Base-by-base conservation (phyloP, 2,797 vertebrate species). In the Gadopsis marmoratus region DNA sequence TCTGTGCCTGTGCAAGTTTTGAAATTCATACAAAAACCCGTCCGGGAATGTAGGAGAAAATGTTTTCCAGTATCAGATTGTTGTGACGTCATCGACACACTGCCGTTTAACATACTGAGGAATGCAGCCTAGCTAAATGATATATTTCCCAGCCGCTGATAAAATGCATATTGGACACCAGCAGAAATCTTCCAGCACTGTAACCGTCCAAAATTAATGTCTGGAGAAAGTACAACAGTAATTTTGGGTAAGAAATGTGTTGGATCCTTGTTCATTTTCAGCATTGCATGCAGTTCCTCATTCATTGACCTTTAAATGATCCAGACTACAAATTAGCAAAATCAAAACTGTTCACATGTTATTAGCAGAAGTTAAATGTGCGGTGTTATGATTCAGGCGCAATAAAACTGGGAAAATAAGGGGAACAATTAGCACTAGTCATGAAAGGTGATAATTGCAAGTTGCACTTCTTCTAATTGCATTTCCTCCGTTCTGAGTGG, bases 391-490 rank as follows among this genome's bases (percentile, higher is more conserved):
- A 56, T 67, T 50, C 53, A 63, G 19, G 12, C 31, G 63, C 23
- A 50, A 9, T 7, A 1, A 50, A 39, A 55, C 41, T 26, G 7
- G 11, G 35, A 54, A 71, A 69, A 71, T 29, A 60, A 45, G 55
- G 45, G 4, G 3, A 75, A 23, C 61, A 83, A 87, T 89, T 82
- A 80, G 17, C 74, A 39, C 21, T 2, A 26, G 59, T 14, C 11
- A 23, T 35, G 67, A 79, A 69, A 88, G 85, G 84, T 79, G 82
- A 85, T 85, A 82, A 89, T 84, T 88, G 82, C 51, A 51, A 76
- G 75, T 74, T 78, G 63, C 60, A 81, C 64, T 68, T 71, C 5
- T 66, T 66, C 4, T 65, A 39, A 85, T 83, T 76, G 43, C 58
- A 41, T 78, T 83, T 45, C 39, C 31, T 61, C n/a, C 1, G 4